Base-by-base conservation (phyloP, 2,797 vertebrate species). In the Halcyon badia region DNA sequence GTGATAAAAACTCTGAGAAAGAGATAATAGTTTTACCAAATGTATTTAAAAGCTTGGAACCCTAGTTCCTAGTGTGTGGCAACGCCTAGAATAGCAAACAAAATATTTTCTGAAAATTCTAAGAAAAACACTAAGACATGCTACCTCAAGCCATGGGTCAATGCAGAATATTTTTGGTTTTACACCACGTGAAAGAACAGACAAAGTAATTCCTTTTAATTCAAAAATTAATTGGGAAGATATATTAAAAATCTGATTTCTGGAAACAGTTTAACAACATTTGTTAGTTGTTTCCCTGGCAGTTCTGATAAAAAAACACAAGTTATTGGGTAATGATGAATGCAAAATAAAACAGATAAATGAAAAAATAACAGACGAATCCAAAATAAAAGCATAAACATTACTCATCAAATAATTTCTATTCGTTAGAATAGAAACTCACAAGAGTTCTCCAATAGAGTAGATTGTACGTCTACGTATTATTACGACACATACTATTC, bases 1-100 rank as follows among this genome's bases (percentile, higher is more conserved):
- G 56, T 51, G 35, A 71, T 28, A 78, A 80, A 92, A 95, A 84
- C 80, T 39, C 66, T 9, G 16, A 60, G 73, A n/a, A 84, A 90
- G 39, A 81, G 48, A n/a, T 73, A 90, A 80, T 3, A 90, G 73
- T 77, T 92, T 91, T 80, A 95, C 19, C 33, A 65, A 77, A 85
- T 14, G 20, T 28, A 75, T 77, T 95, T 66, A 85, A 87, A 86
- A 90, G 20, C 42, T 30, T 72, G 35, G 28, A 62, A 87, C 28
- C 35, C 51, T 14, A 6, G 49, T 35, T 87, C 31, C 65, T 25
- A 14, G 14, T 20, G 48, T 21, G 68, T 62, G 58, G 17, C 86
- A 95, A 78, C 33, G 68, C 9, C 70, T 48, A 10, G 44, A 11
- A 80, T 2, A 75, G 44, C 14, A 71, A 87, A 52, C 46, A 16